phyloP scores from a whole-genome alignment of 2,888 invertebrate genomes.

The Tiliacea citrago region DNA sequence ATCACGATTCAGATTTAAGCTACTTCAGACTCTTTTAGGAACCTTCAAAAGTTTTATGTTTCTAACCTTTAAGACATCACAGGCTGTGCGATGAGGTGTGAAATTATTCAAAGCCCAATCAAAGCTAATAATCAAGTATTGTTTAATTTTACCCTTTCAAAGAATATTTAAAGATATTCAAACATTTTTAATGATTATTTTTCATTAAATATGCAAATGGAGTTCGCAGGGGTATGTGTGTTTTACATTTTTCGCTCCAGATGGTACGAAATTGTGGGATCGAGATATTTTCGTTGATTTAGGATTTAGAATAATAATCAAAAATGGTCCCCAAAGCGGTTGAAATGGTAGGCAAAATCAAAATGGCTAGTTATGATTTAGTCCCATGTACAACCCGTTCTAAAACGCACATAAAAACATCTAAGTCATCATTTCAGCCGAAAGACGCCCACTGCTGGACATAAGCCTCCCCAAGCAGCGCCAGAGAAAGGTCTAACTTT shows the following conservation, averaged over 20 bases:
- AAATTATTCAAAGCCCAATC: slow-evolving; percentile 35
- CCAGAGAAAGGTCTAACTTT: no score
- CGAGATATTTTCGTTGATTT: background rate
- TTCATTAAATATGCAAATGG: slow-evolving; percentile 48
- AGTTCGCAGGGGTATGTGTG: background rate
- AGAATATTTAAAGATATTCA: slow-evolving; percentile 34
- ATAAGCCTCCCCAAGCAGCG: no score
- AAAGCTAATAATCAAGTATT: slow-evolving; percentile 30
- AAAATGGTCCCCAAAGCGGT: background rate
- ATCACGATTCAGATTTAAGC: background rate
- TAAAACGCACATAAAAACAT: no score
- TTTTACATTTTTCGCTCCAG: background rate
- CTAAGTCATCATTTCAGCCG: no score
- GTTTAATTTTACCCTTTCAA: slow-evolving; percentile 14
- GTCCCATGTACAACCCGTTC: no score
- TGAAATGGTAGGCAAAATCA: background rate
- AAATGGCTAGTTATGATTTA: background rate
- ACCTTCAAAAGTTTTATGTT: background rate
- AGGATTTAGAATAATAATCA: background rate
- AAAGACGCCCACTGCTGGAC: no score
- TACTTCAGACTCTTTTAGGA: background rate
- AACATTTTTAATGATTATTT: slow-evolving; percentile 36
- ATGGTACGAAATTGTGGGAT: background rate
- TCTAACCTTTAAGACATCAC: background rate
- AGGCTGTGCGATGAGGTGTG: slow-evolving; percentile 1